phyloP scores from a whole-genome alignment of 2,797 vertebrate species.

The Mus minutoides region DNA sequence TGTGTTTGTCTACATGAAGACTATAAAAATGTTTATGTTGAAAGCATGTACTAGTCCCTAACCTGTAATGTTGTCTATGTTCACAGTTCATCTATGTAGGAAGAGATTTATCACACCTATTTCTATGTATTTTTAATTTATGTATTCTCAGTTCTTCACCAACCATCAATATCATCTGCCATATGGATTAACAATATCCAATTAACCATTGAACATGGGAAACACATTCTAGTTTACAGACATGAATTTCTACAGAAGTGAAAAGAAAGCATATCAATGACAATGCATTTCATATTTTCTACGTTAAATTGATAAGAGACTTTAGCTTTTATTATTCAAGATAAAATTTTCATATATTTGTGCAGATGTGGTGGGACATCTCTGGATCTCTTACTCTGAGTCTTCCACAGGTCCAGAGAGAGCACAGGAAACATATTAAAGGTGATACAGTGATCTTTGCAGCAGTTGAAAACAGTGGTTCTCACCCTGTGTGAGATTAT shows the following conservation, averaged over 20 bases:
- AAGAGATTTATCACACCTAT: too few relatives aligned
- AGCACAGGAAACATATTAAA: background rate
- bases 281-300: background rate
- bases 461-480: too few relatives aligned
- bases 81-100: too few relatives aligned
- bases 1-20: background rate
- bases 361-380: background rate
- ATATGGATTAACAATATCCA: background rate
- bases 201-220: background rate
- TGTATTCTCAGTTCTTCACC: background rate
- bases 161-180: background rate
- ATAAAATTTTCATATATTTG: background rate
- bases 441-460: background rate
- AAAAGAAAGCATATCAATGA: background rate
- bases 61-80: background rate
- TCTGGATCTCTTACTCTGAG: background rate
- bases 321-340: background rate
- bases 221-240: background rate
- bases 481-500: background rate
- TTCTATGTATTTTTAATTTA: background rate
- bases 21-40: background rate
- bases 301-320: background rate
- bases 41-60: background rate
- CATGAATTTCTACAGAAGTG: background rate
- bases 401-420: background rate